These are phyloP conservation scores for Heliconius aoede DNA, from an alignment of 2,888 invertebrate genomes.

Conservation along the genomic window DNA sequence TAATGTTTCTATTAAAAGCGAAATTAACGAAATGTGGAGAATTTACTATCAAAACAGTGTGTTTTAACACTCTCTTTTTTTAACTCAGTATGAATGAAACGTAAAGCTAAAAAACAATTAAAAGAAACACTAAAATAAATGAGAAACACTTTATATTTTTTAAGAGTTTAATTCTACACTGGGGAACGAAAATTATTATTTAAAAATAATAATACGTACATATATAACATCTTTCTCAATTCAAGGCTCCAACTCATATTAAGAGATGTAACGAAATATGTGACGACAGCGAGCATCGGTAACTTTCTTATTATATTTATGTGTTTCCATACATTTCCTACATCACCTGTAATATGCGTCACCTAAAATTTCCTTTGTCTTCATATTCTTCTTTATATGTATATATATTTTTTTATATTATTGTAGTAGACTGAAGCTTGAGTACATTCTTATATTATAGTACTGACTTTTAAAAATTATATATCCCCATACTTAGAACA, in stretches of 20 bases:
- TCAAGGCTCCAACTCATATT: not conserved
- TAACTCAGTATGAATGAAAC: too few relatives aligned
- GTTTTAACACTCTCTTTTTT: too few relatives aligned
- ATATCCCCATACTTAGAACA: not conserved
- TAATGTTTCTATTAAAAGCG: too few relatives aligned
- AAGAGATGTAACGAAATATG: constrained; percentile 25
- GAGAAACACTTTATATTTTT: too few relatives aligned
- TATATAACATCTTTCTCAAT: not conserved
- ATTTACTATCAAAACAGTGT: too few relatives aligned
- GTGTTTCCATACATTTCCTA: not conserved
- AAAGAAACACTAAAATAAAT: too few relatives aligned
- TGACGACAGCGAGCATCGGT: constrained; percentile 32
- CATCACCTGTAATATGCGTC: not conserved
- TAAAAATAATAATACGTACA: not conserved
- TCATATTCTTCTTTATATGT: not conserved
- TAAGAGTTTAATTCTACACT: not conserved
- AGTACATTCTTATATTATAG: not conserved
- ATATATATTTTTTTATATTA: not conserved
- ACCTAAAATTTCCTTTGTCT: not conserved
- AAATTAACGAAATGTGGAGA: too few relatives aligned
- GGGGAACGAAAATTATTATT: not conserved
- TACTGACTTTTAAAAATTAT: not conserved
- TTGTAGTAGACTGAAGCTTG: not conserved
- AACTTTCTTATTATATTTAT: constrained; percentile 16
- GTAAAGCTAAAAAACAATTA: too few relatives aligned